Evolutionary conservation across 2,888 invertebrate species (phyloP), one percentile per base, ranked within the genome.

Genomic region (Stenichneumon culpator): DNA sequence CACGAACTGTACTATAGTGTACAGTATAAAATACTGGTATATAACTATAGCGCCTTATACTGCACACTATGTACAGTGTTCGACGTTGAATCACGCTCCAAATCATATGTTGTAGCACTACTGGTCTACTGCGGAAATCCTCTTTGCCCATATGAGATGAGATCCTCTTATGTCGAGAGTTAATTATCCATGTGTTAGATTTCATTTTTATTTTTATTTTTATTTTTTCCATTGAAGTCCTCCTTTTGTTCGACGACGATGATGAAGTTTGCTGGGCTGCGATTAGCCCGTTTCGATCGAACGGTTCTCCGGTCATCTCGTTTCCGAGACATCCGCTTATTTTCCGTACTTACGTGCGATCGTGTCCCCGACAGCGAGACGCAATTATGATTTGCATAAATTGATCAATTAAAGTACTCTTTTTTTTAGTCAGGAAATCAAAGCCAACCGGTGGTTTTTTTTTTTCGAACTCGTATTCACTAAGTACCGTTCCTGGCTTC

Each of bases 211-310:
- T 68, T 39, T 22, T 16, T 52, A 36, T 65, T 32, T 22, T 67
- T n/a, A n/a, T 2, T 69, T 39, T 22, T 16, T 52, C 36, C 44
- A n/a, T 60, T 7, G 7, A 4, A 14, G 5, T 25, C 3, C 39
- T 57, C 57, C 52, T 14, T 19, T 52, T 52, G 39, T 50, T 63
- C 36, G 44, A 47, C 39, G 60, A 19, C 50, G 44, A 16, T 44
- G 36, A 25, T 25, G 19, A 65, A 70, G 63, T 70, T 79, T 79
- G 50, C 47, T 32, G 36, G 60, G 14, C 28, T 52, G 32, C 36
- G 70, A 79, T 70, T 79, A 70, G 39, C 70, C 79, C 70, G 60
- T 60, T 79, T 79, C 6, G 32, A 22, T 50, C 16, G 32, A 79
- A 79, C 79, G 79, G 79, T 70, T 60, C 36, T 47, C 14, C 47